Evolutionary conservation across 2,797 vertebrate genomes (phyloP).

Genomic region (Hippocampus kuda): DNA sequence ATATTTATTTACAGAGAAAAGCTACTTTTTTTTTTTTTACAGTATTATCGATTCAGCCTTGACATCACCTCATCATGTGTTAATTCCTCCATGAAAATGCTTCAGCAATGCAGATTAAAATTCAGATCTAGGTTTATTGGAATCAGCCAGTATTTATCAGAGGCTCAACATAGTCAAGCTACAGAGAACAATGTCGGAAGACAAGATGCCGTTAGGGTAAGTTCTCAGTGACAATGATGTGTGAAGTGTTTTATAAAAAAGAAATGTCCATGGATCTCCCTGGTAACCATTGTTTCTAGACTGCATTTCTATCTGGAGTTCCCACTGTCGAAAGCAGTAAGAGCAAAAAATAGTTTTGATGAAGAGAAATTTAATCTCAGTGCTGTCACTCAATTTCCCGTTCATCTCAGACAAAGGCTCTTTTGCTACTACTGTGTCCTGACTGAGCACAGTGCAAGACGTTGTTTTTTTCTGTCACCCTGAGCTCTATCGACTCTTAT

Average conservation of each 20-base stretch:
- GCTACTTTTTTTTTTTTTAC: not conserved
- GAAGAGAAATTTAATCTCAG: conserved; percentile 24
- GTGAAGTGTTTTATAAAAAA: conserved; percentile 38
- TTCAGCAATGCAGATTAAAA: not conserved
- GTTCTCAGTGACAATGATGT: conserved; percentile 35
- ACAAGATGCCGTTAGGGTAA: conserved; percentile 24
- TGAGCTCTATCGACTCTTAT: conserved; percentile 35
- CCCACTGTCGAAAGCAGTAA: conserved; percentile 17
- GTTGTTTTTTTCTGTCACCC: conserved; percentile 24
- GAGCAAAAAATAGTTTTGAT: conserved; percentile 27
- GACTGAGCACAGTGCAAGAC: conserved; percentile 18
- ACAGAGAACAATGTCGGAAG: conserved; percentile 14
- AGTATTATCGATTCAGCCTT: not conserved
- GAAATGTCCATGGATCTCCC: conserved; percentile 36
- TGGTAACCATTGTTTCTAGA: conserved; percentile 38
- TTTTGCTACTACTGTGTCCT: conserved; percentile 24
- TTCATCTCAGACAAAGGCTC: conserved; percentile 18
- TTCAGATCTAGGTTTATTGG: not conserved
- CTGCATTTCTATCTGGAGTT: conserved; percentile 34
- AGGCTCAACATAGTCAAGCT: not conserved
- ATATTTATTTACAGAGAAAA: not conserved
- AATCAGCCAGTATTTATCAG: not conserved
- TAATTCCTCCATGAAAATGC: not conserved
- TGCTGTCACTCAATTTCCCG: conserved; percentile 18
- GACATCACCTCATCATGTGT: not conserved